These are phyloP conservation scores for Peromyscus maniculatus DNA, from an alignment of 2,113 vertebrate genomes.

Conservation along the genomic window DNA sequence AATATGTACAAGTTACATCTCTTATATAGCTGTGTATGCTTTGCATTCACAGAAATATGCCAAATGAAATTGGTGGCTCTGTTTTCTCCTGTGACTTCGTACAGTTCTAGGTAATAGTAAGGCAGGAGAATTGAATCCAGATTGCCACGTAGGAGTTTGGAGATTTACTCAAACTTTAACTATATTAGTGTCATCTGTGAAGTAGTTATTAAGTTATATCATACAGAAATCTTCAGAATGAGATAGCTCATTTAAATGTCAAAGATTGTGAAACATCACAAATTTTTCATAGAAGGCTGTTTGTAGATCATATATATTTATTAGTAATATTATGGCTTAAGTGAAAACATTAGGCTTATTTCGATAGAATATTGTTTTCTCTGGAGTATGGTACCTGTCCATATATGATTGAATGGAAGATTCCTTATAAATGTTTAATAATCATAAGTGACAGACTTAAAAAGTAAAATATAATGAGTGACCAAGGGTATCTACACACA, in stretches of 20 bases:
- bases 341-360: conserved; percentile 17
- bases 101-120: not conserved
- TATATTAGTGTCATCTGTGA: not conserved
- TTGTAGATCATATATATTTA: not conserved
- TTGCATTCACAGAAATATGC: not conserved
- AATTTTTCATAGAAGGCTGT: not conserved
- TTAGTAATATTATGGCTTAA: not conserved
- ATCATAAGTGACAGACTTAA: not conserved
- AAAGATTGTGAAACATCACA: not conserved
- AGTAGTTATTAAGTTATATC: not conserved
- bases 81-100: not conserved
- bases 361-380: not conserved
- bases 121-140: not conserved
- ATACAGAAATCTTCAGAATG: not conserved
- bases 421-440: conserved; percentile 1
- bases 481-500: not conserved
- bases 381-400: not conserved
- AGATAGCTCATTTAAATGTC: not conserved
- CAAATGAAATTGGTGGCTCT: not conserved
- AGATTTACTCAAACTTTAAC: not conserved
- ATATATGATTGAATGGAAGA: not conserved
- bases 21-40: not conserved
- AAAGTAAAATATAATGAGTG: conserved; percentile 4
- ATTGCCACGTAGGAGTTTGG: not conserved
- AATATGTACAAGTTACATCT: not conserved